Evolutionary conservation across 2,888 invertebrate species (phyloP), one percentile per base, ranked within the genome.

Genomic region (Noctua pronuba): DNA sequence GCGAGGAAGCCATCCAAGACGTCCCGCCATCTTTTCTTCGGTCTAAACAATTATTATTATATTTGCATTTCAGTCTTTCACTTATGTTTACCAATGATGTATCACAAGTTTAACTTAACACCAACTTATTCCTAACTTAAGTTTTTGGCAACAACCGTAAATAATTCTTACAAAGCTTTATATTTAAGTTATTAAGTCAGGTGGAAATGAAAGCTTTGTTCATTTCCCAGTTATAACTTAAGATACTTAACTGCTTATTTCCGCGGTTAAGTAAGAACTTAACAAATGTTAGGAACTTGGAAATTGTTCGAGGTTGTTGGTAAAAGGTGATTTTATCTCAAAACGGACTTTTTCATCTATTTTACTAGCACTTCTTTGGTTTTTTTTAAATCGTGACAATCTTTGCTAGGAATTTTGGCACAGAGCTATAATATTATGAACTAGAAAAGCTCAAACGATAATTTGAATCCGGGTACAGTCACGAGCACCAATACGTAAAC

Each of bases 191-290:
- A 28, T 46, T 28, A 73, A 73, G n/a, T 62, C 18, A 55, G 38
- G 73, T 79, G 24, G 69, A 73, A 49, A 21, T 10, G 13, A 62
- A 84, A 62, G 4, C 28, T 28, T 67, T 67, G 65, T 70, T 77
- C 13, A 60, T 67, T 71, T 83, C 31, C 46, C n/a, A 71, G 55
- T 55, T 49, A 28, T 62, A 66, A 82, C 65, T 84, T 62, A n/a
- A 62, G 38, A 18, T 55, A n/a, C 68, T 84, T 84, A 84, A 62
- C 38, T 70, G 38, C 44, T 68, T 72, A 58, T 68, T 83, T 68
- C 24, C 16, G 68, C 21, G 68, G 79, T 58, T 46, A 58, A 21
- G n/a, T 77, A 8, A 31, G 16, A 35, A 58, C 28, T 82, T 28
- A 13, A 24, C 1, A 52, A 52, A 38, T 16, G 7, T n/a, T 21